Percentiles rank a stretch among this genome's conserved stretches.
Evolutionary conservation across 2,888 invertebrate genomes (phyloP).

Genomic region (Junonia oenone): DNA sequence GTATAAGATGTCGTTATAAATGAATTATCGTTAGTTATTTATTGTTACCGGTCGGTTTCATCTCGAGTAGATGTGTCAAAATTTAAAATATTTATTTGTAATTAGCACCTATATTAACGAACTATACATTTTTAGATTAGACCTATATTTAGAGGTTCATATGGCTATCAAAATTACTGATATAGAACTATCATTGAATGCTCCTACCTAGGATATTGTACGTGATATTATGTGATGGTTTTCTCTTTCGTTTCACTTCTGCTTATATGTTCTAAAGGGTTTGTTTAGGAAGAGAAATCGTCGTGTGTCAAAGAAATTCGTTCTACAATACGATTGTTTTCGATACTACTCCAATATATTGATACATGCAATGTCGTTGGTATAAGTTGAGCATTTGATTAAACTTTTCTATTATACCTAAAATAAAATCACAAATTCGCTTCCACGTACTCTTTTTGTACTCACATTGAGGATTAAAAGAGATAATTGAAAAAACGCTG

Average conservation of each 20-base stretch:
- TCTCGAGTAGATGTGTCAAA: too few species aligned
- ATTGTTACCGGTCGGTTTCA: too few species aligned
- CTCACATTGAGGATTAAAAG: constrained; percentile 8
- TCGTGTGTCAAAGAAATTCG: background rate
- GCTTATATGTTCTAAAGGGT: constrained; percentile 3
- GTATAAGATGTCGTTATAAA: too few species aligned
- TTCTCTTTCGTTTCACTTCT: constrained; percentile 24
- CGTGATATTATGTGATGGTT: constrained; percentile 28
- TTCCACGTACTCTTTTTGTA: too few species aligned
- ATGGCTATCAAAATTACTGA: constrained; percentile 12
- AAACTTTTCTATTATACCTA: too few species aligned
- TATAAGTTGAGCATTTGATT: background rate
- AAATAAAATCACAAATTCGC: constrained; percentile 5
- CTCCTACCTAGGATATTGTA: constrained; percentile 16
- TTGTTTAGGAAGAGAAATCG: constrained; percentile 15
- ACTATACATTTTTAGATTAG: too few species aligned
- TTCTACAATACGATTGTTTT: background rate
- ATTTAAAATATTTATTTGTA: too few species aligned
- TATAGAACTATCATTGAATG: constrained; percentile 8
- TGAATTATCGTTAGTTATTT: too few species aligned
- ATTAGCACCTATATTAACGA: too few species aligned
- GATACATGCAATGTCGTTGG: too few species aligned
- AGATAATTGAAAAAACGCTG: constrained; percentile 18
- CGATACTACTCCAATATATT: too few species aligned
- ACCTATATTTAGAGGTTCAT: constrained; percentile 6